Conservation (phyloP, 2,113 vertebrate species). For the Xyrauchen texanus region DNA sequence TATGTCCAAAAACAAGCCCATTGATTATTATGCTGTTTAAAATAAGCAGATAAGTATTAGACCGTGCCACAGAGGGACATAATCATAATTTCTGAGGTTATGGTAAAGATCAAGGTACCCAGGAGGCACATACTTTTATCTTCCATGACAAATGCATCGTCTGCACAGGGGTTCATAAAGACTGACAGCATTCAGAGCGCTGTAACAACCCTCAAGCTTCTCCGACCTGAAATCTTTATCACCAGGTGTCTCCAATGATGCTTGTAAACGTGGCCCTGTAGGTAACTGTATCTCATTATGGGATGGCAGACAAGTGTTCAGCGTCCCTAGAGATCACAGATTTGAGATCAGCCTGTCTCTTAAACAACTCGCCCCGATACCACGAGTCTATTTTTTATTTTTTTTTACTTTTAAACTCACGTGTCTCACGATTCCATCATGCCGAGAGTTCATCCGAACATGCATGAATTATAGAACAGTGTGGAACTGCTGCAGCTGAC, state of each 20-base stretch:
- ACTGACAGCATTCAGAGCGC: not conserved
- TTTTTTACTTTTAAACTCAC: slow-evolving; percentile 2
- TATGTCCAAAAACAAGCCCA: not conserved
- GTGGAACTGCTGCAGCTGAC: not conserved
- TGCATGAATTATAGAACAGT: not conserved
- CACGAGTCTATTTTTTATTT: not conserved
- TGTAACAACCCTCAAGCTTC: not conserved
- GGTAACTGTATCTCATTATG: slow-evolving; percentile 17
- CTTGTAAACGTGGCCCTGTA: slow-evolving; percentile 12
- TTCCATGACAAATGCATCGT: slow-evolving; percentile 21
- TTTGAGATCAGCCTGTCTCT: not conserved
- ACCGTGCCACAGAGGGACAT: not conserved
- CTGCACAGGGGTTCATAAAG: slow-evolving; percentile 5
- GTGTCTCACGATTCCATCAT: slow-evolving; percentile 5
- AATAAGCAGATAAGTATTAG: not conserved
- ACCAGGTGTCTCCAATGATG: not conserved
- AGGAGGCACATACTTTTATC: slow-evolving; percentile 8
- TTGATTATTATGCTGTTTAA: not conserved
- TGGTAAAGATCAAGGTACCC: not conserved
- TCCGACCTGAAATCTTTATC: not conserved
- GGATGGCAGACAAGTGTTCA: not conserved
- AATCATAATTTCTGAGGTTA: not conserved
- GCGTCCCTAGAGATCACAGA: not conserved
- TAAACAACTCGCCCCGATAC: not conserved
- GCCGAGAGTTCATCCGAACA: not conserved